Evolutionary conservation across 2,113 vertebrate genomes (phyloP).

Genomic region (Megaleporinus macrocephalus): DNA sequence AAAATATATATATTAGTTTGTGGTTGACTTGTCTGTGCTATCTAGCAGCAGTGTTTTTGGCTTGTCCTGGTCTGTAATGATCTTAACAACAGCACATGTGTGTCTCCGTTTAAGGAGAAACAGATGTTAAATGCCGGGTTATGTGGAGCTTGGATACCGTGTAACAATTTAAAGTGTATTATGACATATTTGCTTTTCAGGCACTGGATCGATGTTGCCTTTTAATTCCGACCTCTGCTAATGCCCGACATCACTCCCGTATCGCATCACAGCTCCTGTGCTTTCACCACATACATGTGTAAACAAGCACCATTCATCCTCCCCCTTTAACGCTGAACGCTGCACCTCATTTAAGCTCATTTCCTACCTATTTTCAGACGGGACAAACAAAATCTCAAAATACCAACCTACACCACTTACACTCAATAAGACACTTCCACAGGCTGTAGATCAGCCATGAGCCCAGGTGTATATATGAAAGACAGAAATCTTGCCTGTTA

Average conservation of each 20-base stretch:
- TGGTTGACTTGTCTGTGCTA: too few relatives aligned
- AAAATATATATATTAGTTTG: too few relatives aligned
- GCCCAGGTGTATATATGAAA: too few relatives aligned
- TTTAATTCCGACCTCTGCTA: constrained; percentile 63
- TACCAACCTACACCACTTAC: not conserved
- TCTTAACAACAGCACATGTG: not conserved
- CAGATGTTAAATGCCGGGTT: constrained; percentile 70
- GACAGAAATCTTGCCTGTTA: too few relatives aligned
- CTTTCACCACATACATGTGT: not conserved
- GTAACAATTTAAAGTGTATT: constrained; percentile 65
- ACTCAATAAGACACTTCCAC: not conserved
- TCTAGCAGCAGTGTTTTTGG: constrained; percentile 14
- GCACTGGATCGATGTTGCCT: constrained; percentile 52
- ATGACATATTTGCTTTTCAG: constrained; percentile 54
- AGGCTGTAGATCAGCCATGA: not conserved
- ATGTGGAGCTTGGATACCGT: constrained; percentile 51
- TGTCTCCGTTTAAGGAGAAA: constrained; percentile 61
- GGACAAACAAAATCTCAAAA: not conserved
- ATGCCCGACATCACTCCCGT: constrained; percentile 64
- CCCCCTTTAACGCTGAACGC: not conserved
- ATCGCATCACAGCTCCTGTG: constrained; percentile 58
- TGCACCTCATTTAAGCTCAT: not conserved
- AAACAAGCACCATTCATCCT: not conserved
- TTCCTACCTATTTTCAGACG: not conserved
- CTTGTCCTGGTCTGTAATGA: constrained; percentile 46